A percentile compares a stretch with the other conserved stretches of the same genome.
phyloP scores from a whole-genome alignment of 2,888 invertebrate genomes.

The Andrena marginata region DNA sequence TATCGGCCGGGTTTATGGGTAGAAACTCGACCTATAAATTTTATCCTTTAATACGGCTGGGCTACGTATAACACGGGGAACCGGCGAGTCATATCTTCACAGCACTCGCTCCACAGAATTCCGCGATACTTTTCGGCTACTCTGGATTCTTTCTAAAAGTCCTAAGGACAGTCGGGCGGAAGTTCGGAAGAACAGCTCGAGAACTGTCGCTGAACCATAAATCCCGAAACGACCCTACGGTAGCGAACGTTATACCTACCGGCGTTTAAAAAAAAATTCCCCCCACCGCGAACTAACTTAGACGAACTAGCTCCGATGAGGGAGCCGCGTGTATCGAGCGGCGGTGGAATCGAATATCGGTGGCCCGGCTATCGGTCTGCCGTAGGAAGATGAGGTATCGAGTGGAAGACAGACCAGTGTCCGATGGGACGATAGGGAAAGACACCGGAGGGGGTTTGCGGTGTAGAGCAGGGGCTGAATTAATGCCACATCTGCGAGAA shows the following conservation, averaged over 20 bases:
- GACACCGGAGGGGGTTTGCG: conserved; percentile 12
- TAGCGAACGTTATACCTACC: neutral
- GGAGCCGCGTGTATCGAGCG: neutral
- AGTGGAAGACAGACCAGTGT: conserved; percentile 40
- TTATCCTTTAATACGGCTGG: conserved; percentile 67
- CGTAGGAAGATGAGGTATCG: conserved; percentile 22
- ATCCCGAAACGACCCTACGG: neutral
- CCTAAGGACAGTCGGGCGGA: conserved; percentile 1
- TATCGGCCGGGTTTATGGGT: conserved; percentile 73
- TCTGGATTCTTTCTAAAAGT: conserved; percentile 36
- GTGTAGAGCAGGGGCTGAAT: conserved; percentile 31
- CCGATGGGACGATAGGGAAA: conserved; percentile 13
- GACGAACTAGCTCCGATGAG: too few species aligned
- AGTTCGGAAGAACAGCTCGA: conserved; percentile 34
- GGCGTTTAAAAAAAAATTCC: too few species aligned
- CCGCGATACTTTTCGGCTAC: conserved; percentile 52
- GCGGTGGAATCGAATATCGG: conserved; percentile 32
- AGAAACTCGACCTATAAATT: conserved; percentile 81
- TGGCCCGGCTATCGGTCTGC: conserved; percentile 40
- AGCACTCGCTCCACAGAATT: conserved; percentile 60
- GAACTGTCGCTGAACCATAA: conserved; percentile 12
- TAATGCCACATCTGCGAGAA: conserved; percentile 58
- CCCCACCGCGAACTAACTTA: too few species aligned
- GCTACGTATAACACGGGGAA: conserved; percentile 71
- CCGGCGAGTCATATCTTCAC: conserved; percentile 69